These are phyloP conservation scores for Smittia sp. DNA, from an alignment of 2,888 invertebrate species.

Conservation along the genomic window DNA sequence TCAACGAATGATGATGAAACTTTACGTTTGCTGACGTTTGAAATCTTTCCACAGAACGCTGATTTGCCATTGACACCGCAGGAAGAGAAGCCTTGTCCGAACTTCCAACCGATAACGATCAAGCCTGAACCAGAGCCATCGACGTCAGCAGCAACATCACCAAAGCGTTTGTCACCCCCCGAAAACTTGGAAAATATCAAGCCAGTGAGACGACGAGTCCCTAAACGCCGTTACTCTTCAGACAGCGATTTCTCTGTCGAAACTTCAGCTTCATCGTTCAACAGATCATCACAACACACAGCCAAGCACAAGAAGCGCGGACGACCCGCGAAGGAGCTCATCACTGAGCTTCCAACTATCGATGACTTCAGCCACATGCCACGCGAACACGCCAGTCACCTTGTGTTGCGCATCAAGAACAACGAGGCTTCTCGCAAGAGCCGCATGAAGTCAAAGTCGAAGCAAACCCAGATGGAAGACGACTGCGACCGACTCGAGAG, in stretches of 20 bases:
- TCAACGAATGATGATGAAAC: background rate
- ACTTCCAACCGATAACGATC: background rate
- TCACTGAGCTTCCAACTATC: slow-evolving; percentile 25
- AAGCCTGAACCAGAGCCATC: slow-evolving; percentile 14
- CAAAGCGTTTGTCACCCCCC: background rate
- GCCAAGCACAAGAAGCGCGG: slow-evolving; percentile 5
- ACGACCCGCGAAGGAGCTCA: slow-evolving; percentile 32
- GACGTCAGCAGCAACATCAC: slow-evolving; percentile 11
- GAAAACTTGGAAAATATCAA: background rate
- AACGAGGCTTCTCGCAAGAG: slow-evolving; percentile 39
- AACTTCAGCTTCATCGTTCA: slow-evolving; percentile 35
- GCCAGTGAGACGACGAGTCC: background rate
- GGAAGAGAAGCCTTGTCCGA: slow-evolving; percentile 32
- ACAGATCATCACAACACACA: background rate
- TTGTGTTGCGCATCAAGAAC: slow-evolving; percentile 36
- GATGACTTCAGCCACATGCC: slow-evolving; percentile 22
- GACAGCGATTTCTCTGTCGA: slow-evolving; percentile 32
- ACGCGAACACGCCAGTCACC: slow-evolving; percentile 6
- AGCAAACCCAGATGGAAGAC: slow-evolving; percentile 26
- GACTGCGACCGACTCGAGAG: slow-evolving; percentile 15
- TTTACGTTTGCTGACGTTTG: background rate
- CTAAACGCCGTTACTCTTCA: slow-evolving; percentile 32
- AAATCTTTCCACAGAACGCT: slow-evolving; percentile 20
- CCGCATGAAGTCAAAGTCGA: slow-evolving; percentile 32
- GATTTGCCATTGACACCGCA: slow-evolving; percentile 17